phyloP scores from a whole-genome alignment of 2,888 invertebrate species.

The Apotomis turbidana region DNA sequence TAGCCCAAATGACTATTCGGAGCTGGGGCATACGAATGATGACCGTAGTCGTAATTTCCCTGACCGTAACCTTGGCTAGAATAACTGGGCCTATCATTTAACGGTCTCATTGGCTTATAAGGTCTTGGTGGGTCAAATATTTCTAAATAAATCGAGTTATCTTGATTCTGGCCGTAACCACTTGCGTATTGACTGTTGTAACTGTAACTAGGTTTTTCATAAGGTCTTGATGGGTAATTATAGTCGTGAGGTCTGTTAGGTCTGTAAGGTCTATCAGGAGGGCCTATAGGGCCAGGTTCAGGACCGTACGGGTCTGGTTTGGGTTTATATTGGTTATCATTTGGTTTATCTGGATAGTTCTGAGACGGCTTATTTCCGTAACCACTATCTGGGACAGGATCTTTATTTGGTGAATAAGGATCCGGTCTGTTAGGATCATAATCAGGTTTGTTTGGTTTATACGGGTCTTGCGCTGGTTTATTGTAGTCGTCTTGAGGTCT shows the following conservation, averaged over 20 bases:
- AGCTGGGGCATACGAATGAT: conserved; percentile 56
- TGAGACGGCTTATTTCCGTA: conserved; percentile 33
- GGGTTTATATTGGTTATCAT: conserved; percentile 47
- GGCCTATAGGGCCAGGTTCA: conserved; percentile 52
- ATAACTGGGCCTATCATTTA: conserved; percentile 54
- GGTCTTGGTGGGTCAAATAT: conserved; percentile 73
- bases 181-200: conserved; percentile 68
- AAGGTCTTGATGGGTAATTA: conserved; percentile 48
- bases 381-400: conserved; percentile 25
- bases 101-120: conserved; percentile 57
- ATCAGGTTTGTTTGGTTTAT: conserved; percentile 39
- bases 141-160: conserved; percentile 70
- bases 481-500: conserved; percentile 50
- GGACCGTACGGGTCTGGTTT: conserved; percentile 51
- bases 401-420: conserved; percentile 28
- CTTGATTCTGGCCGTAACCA: conserved; percentile 63
- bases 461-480: conserved; percentile 42
- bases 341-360: conserved; percentile 34
- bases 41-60: conserved; percentile 58
- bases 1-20: conserved; percentile 53
- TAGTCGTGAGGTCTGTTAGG: conserved; percentile 53
- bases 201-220: conserved; percentile 57
- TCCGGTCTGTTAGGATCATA: conserved; percentile 33
- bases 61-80: conserved; percentile 52
- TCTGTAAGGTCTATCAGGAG: conserved; percentile 56